phyloP scores from a whole-genome alignment of 2,888 invertebrate species.

The Athripsodes cinereus region DNA sequence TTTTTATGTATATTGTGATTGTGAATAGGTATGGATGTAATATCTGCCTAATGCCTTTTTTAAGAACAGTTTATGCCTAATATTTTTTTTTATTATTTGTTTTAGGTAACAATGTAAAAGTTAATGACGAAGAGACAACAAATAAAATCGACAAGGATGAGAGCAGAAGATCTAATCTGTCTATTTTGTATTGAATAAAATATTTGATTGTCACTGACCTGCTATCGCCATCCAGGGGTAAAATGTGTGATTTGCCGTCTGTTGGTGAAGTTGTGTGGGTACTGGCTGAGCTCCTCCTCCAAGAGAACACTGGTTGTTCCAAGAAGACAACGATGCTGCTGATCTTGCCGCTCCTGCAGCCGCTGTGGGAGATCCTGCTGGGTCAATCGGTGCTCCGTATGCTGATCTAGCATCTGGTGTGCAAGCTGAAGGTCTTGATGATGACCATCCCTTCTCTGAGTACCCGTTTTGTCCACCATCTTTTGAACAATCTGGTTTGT shows the following conservation, averaged over 20 bases:
- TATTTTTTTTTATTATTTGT: no score
- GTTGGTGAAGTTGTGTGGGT: slow-evolving; percentile 82
- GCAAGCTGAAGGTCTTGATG: slow-evolving; percentile 81
- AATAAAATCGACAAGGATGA: no score
- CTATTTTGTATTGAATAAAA: no score
- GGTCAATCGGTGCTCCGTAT: slow-evolving; percentile 59
- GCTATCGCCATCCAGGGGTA: slow-evolving; percentile 99
- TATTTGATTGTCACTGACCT: no score
- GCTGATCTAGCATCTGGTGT: slow-evolving; percentile 82
- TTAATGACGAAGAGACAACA: no score
- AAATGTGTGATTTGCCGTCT: slow-evolving; percentile 87
- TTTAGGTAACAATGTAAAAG: no score
- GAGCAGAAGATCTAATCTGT: no score
- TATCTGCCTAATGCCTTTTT: no score
- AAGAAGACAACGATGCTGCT: slow-evolving; percentile 49
- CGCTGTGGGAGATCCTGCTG: slow-evolving; percentile 70
- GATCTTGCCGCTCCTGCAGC: slow-evolving; percentile 53
- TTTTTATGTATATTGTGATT: no score
- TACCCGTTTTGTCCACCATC: slow-evolving; percentile 60
- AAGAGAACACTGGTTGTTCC: slow-evolving; percentile 85
- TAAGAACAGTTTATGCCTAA: no score
- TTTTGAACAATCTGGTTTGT: slow-evolving; percentile 75
- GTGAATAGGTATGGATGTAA: no score
- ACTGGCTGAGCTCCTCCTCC: slow-evolving; percentile 75
- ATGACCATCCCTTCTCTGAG: slow-evolving; percentile 57